Conservation (phyloP, 2,113 vertebrate genomes). For the Lontra canadensis region DNA sequence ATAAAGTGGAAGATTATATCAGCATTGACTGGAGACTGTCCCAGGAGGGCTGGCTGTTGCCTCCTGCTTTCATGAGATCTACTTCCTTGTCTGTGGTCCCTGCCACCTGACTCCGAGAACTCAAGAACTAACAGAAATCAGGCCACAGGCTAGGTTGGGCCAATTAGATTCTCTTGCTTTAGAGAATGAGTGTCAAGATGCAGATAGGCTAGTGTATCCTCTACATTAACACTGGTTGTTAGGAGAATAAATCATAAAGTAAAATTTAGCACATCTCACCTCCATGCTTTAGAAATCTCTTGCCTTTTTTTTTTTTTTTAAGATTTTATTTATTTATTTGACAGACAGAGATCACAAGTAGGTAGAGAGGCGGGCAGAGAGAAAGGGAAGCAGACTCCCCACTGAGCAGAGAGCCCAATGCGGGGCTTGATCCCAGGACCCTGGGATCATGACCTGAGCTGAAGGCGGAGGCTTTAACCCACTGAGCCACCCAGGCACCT, state of each 20-base stretch:
- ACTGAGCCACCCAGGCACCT: background rate
- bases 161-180: background rate
- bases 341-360: too few relatives aligned
- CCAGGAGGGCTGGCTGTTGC: background rate
- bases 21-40: background rate
- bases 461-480: too few relatives aligned
- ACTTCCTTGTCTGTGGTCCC: background rate
- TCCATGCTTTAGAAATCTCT: background rate
- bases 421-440: too few relatives aligned
- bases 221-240: background rate
- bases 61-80: background rate
- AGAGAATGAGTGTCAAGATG: background rate
- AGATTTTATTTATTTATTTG: too few relatives aligned
- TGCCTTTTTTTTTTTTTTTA: background rate
- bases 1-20: background rate
- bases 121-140: background rate
- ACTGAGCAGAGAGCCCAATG: too few relatives aligned
- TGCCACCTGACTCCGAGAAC: background rate
- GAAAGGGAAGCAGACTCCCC: too few relatives aligned
- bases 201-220: background rate
- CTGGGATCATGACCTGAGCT: too few relatives aligned
- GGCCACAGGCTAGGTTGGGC: background rate
- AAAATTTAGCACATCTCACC: background rate
- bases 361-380: too few relatives aligned
- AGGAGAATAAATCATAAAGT: background rate